phyloP scores from a whole-genome alignment of 2,113 vertebrate species.

The Hucho hucho region DNA sequence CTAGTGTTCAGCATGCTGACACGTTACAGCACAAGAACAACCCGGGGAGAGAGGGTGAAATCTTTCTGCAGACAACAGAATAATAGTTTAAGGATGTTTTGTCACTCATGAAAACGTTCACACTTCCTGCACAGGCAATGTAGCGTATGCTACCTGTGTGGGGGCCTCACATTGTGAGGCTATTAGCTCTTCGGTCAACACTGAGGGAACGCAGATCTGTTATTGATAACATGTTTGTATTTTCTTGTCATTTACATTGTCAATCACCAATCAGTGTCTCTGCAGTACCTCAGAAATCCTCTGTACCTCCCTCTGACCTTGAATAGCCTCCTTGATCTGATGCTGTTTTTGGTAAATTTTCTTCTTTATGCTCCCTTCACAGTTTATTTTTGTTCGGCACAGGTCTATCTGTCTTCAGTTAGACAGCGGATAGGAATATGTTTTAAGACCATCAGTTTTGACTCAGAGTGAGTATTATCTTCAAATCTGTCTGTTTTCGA shows the following conservation, averaged over 20 bases:
- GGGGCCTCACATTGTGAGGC: no score
- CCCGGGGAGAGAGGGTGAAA: background rate
- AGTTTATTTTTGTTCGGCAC: background rate
- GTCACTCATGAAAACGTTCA: conserved; percentile 33
- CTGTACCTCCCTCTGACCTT: background rate
- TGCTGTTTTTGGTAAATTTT: background rate
- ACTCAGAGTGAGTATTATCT: conserved; percentile 41
- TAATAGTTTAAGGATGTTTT: conserved; percentile 39
- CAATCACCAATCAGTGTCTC: background rate
- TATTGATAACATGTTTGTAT: conserved; percentile 42
- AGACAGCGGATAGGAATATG: conserved; percentile 25
- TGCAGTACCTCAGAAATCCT: background rate
- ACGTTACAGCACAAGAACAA: conserved; percentile 4
- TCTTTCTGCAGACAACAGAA: background rate
- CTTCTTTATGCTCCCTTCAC: background rate
- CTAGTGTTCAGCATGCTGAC: conserved; percentile 15
- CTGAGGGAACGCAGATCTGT: conserved; percentile 29
- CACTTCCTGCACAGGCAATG: conserved; percentile 34
- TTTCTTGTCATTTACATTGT: no score
- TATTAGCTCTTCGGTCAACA: conserved; percentile 19
- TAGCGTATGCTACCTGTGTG: background rate
- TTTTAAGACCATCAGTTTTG: conserved; percentile 45
- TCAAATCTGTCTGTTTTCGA: conserved; percentile 52
- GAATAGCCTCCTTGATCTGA: background rate
- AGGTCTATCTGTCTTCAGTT: conserved; percentile 20